Evolutionary conservation across 2,797 vertebrate species (phyloP).

Genomic region (Rhodeus uyekii): DNA sequence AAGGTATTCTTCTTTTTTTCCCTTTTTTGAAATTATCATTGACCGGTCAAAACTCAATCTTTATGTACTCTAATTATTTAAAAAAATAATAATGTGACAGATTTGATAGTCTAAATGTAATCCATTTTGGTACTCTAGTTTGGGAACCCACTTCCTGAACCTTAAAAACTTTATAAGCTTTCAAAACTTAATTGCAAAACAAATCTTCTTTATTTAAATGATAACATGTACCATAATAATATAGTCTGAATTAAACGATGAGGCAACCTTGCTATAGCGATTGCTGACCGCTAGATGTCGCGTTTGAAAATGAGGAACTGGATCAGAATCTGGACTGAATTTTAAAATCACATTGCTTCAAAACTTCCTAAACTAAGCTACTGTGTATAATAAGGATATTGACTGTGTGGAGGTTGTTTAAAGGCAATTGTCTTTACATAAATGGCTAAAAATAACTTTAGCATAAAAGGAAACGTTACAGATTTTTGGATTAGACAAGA

Average conservation of each 20-base stretch:
- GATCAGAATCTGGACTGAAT: neutral
- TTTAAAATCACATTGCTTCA: too few relatives aligned
- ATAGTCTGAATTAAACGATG: neutral
- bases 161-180: neutral
- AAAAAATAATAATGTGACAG: neutral
- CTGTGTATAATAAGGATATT: neutral
- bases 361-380: neutral
- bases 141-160: neutral
- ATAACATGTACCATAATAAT: neutral
- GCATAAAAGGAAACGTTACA: neutral
- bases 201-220: neutral
- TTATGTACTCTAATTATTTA: neutral
- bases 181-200: neutral
- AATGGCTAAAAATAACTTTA: neutral
- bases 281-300: neutral
- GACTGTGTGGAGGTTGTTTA: neutral
- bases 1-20: neutral
- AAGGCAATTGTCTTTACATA: neutral
- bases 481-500: conserved; percentile 56
- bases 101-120: neutral
- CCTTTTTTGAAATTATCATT: neutral
- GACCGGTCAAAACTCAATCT: neutral
- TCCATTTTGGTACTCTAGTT: neutral
- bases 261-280: neutral
- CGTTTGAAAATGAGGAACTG: neutral